Conservation (phyloP, 1,140 invertebrate genomes). For the Muscidifurax raptorellus region DNA sequence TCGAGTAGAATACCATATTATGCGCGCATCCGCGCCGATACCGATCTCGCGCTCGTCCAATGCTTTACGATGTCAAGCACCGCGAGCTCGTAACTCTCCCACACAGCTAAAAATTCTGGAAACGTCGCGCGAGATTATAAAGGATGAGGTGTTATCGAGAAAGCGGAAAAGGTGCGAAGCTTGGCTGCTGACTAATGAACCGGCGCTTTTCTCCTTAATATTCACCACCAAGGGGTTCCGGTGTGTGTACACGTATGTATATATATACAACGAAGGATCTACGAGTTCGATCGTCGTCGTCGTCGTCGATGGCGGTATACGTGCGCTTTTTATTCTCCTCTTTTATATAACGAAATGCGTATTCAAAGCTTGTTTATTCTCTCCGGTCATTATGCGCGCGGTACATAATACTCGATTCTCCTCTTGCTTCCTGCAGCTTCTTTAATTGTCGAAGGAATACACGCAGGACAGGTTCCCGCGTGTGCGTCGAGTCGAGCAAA, state of each 20-base stretch:
- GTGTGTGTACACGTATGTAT: neutral
- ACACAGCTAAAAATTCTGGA: neutral
- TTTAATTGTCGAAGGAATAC: neutral
- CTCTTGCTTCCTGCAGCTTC: neutral
- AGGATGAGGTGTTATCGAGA: neutral
- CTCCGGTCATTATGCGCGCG: no score
- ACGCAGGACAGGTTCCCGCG: conserved; percentile 16
- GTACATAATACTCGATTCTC: no score
- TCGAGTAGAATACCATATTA: no score
- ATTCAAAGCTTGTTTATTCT: neutral
- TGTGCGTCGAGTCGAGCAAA: neutral
- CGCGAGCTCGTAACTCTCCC: conserved; percentile 22
- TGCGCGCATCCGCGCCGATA: neutral
- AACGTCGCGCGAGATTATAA: neutral
- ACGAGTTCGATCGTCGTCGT: neutral
- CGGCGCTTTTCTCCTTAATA: neutral
- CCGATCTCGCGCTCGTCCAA: neutral
- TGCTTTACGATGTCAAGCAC: neutral
- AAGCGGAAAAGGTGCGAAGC: conserved; percentile 6
- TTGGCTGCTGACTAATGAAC: neutral
- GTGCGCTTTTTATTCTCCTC: neutral
- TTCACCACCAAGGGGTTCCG: neutral
- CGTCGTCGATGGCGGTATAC: neutral
- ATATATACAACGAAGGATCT: neutral
- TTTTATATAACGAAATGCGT: neutral